Conservation (phyloP, 2,797 vertebrate genomes). For the Enteromius paludinosus region DNA sequence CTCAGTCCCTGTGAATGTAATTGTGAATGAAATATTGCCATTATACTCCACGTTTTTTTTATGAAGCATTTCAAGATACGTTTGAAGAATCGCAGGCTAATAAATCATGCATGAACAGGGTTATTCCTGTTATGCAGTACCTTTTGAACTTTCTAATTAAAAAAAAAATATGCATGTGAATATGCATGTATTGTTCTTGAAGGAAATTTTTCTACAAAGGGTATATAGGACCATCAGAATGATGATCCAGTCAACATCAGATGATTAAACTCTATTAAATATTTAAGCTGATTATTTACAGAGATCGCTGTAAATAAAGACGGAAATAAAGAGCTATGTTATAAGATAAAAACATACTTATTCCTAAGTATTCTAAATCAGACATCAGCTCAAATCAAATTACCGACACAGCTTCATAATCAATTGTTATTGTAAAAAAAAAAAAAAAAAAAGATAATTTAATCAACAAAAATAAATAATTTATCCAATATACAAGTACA, state of each 20-base stretch:
- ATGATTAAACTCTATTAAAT: background rate
- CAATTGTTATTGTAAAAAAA: background rate
- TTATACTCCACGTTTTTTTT: constrained; percentile 3
- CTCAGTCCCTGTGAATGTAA: constrained; percentile 15
- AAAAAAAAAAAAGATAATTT: background rate
- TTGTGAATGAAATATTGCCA: constrained; percentile 37
- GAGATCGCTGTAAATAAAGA: background rate
- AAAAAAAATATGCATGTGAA: background rate
- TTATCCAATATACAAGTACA: background rate
- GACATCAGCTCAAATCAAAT: background rate
- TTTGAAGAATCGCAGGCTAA: constrained; percentile 25
- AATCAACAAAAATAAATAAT: background rate
- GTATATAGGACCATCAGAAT: background rate
- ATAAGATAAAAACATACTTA: background rate
- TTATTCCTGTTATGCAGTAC: constrained; percentile 24
- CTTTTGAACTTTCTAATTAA: constrained; percentile 21
- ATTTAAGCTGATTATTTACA: background rate
- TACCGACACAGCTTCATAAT: background rate
- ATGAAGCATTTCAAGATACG: constrained; percentile 24
- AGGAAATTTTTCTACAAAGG: background rate
- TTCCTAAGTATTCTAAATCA: background rate
- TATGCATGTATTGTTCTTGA: constrained; percentile 9
- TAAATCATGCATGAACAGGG: constrained; percentile 35
- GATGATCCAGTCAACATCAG: background rate
- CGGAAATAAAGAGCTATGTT: background rate